A percentile compares a stretch with the other conserved stretches of the same genome.
These are phyloP conservation scores for Drosophila chauvacae DNA, from an alignment of 1,140 invertebrate genomes.

Conservation along the genomic window DNA sequence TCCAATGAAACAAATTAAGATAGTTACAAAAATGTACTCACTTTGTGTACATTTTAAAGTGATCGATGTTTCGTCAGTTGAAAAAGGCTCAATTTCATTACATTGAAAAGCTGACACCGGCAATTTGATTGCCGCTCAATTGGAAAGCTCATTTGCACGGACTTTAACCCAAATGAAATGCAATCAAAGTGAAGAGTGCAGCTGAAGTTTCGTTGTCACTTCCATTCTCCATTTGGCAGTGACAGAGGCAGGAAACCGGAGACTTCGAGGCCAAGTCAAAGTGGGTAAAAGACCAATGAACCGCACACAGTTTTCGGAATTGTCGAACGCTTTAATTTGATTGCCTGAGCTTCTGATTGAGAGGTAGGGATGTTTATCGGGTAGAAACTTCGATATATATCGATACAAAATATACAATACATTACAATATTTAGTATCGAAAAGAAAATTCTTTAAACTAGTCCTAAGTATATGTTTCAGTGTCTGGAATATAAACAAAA, in stretches of 20 bases:
- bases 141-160: slow-evolving; percentile 46
- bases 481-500: background rate
- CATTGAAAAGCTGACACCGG: slow-evolving; percentile 30
- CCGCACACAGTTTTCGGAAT: slow-evolving; percentile 49
- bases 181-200: slow-evolving; percentile 44
- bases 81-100: background rate
- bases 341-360: slow-evolving; percentile 41
- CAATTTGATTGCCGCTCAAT: slow-evolving; percentile 41
- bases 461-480: background rate
- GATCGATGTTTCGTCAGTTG: background rate
- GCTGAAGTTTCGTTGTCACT: slow-evolving; percentile 47
- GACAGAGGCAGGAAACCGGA: slow-evolving; percentile 9
- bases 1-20: too few species aligned
- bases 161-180: slow-evolving; percentile 48
- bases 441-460: background rate
- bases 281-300: slow-evolving; percentile 34
- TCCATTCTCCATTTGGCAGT: slow-evolving; percentile 28
- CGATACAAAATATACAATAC: background rate
- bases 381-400: background rate
- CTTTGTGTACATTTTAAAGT: slow-evolving; percentile 2
- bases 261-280: slow-evolving; percentile 21
- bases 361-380: slow-evolving; percentile 1
- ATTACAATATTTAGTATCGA: too few species aligned
- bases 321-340: slow-evolving; percentile 68
- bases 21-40: background rate